These are phyloP conservation scores for Apus apus DNA, from an alignment of 2,113 vertebrate species.

Conservation along the genomic window DNA sequence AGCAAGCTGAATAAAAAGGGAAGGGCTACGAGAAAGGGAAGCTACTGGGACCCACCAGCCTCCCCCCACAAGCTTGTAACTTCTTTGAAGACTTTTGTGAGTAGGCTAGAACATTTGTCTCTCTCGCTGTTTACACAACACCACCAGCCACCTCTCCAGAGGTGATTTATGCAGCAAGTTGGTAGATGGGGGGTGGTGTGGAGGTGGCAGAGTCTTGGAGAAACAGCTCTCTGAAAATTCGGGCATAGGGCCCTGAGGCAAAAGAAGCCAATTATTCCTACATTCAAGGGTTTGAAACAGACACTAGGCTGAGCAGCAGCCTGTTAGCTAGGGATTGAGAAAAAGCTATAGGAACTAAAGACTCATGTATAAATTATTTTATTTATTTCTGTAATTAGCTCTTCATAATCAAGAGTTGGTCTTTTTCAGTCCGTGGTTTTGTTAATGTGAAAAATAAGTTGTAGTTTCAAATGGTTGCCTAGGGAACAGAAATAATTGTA, in stretches of 20 bases:
- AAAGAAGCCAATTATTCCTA: not conserved
- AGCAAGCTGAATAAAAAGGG: conserved; percentile 45
- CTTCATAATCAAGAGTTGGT: conserved; percentile 79
- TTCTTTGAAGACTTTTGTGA: not conserved
- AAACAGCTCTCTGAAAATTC: not conserved
- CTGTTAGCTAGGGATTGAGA: conserved; percentile 22
- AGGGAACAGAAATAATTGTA: conserved; percentile 80
- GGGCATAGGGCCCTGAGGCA: not conserved
- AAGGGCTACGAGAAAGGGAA: conserved; percentile 53
- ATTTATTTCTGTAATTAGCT: conserved; percentile 86
- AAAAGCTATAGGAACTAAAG: conserved; percentile 64
- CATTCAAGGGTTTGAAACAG: not conserved
- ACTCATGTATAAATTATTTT: conserved; percentile 83
- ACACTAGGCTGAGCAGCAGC: conserved; percentile 57
- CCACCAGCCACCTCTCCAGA: conserved; percentile 42
- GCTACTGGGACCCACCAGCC: not conserved
- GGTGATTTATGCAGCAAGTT: not conserved
- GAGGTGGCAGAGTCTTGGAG: conserved; percentile 12
- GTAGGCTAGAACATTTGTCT: not conserved
- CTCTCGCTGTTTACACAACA: not conserved
- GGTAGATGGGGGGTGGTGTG: not conserved
- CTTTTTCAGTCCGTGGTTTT: conserved; percentile 79
- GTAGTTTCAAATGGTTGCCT: conserved; percentile 80
- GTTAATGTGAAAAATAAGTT: conserved; percentile 78
- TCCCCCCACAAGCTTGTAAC: not conserved